These are phyloP conservation scores for Melanotaenia boesemani DNA, from an alignment of 2,797 vertebrate genomes.

Conservation along the genomic window DNA sequence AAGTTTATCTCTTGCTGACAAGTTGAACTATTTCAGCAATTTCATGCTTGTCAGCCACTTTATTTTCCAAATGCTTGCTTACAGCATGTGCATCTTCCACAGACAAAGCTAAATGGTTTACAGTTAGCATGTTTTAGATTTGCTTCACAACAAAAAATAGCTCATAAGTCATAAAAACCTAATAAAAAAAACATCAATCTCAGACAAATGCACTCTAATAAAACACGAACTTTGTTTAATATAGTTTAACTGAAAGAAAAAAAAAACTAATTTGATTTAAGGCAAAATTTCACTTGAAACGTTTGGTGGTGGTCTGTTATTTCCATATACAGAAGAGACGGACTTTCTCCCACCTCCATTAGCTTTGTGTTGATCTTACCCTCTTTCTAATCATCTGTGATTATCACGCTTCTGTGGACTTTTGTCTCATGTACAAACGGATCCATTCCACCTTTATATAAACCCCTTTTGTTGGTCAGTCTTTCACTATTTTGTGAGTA, in stretches of 20 bases:
- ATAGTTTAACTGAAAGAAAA: no score
- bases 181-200: background rate
- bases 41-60: background rate
- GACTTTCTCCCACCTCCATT: background rate
- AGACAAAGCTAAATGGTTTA: background rate
- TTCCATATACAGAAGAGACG: background rate
- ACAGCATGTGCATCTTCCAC: background rate
- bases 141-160: background rate
- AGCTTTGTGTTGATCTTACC: slow-evolving; percentile 4
- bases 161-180: background rate
- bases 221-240: background rate
- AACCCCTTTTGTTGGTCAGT: slow-evolving; percentile 31
- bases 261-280: no score
- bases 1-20: background rate
- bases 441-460: slow-evolving; percentile 14
- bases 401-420: slow-evolving; percentile 16
- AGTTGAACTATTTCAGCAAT: background rate
- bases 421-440: background rate
- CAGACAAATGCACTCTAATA: background rate
- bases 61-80: slow-evolving; percentile 2
- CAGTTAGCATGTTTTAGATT: background rate
- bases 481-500: slow-evolving; percentile 31
- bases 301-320: background rate
- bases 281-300: background rate
- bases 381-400: slow-evolving; percentile 2